Base-by-base conservation (phyloP, 2,888 invertebrate genomes). In the Salpingus planirostris region DNA sequence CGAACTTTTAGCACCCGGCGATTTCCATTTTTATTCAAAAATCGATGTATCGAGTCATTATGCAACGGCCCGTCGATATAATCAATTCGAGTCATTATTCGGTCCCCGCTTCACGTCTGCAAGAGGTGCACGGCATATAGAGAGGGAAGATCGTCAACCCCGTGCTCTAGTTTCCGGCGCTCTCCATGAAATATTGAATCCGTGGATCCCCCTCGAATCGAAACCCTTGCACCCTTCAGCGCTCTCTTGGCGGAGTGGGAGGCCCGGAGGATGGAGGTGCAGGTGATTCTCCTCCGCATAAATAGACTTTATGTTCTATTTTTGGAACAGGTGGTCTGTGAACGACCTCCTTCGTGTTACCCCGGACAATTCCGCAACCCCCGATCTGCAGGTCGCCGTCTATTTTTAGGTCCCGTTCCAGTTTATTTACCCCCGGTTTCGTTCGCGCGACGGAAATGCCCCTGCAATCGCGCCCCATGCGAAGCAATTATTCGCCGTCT, bases 301-400 rank as follows among this genome's bases (percentile, higher is more conserved):
- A 40, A 45, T 45, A 43, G 29, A 31, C 23, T 28, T 22, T n/a
- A 12, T 37, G 38, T 24, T 42, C 43, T 46, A 44, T 46, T 46
- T 43, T 40, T 33, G 35, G 44, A 36, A 14, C 33, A 33, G 30
- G 33, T 27, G 27, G 15, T 8, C 39, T 31, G 44, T 44, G 42
- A 46, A 46, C 26, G 44, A 46, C 44, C 46, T 39, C 41, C 30
- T 37, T 40, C 41, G 43, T 33, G 30, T 24, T 21, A 24, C 24
- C 38, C 29, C 38, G 38, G 23, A 5, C 8, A n/a, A 11, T 29
- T 29, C 21, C 32, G 33, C 28, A 26, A 36, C 35, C 36, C 40
- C 36, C 38, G 38, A 35, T 24, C 27, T 26, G 27, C 29, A 33
- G 42, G 38, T 40, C 39, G 36, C 15, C 24, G 21, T n/a, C 31